Evolutionary conservation across 2,113 vertebrate genomes (phyloP).

Genomic region (Tachysurus fulvidraco): DNA sequence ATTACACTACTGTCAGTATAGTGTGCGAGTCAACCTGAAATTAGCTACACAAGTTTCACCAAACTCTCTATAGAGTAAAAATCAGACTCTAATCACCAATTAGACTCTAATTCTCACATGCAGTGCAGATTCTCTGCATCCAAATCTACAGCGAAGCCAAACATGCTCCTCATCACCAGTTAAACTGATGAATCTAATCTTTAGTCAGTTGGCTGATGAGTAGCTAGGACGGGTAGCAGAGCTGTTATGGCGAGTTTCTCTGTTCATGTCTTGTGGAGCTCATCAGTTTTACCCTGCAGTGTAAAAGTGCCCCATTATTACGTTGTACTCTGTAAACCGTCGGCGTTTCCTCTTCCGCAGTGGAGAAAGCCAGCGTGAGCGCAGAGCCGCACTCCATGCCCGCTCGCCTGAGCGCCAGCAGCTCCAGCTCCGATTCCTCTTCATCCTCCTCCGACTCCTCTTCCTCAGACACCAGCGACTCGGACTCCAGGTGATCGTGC

Average conservation of each 20-base stretch:
- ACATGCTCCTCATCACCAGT: neutral
- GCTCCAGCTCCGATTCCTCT: constrained; percentile 84
- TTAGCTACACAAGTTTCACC: neutral
- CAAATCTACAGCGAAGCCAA: too few species aligned
- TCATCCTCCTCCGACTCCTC: constrained; percentile 82
- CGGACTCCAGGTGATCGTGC: constrained; percentile 81
- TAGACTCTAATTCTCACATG: neutral
- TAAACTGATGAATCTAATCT: neutral
- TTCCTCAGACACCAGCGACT: constrained; percentile 91
- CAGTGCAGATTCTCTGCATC: neutral
- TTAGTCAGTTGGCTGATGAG: too few species aligned
- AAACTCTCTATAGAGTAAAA: neutral
- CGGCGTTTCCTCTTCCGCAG: constrained; percentile 60
- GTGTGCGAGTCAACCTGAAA: neutral
- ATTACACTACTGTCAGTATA: too few species aligned
- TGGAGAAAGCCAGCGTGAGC: constrained; percentile 75
- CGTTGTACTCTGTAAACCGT: neutral
- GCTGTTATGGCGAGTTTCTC: too few species aligned
- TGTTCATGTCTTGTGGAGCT: too few species aligned
- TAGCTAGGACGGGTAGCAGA: too few species aligned
- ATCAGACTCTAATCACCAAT: too few species aligned
- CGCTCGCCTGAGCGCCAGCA: constrained; percentile 87
- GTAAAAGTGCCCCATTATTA: neutral
- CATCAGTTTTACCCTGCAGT: too few species aligned
- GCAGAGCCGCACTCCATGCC: constrained; percentile 73